Evolutionary conservation across 2,888 invertebrate species (phyloP), one percentile per base, ranked within the genome.

Genomic region (Apotomis turbidana): DNA sequence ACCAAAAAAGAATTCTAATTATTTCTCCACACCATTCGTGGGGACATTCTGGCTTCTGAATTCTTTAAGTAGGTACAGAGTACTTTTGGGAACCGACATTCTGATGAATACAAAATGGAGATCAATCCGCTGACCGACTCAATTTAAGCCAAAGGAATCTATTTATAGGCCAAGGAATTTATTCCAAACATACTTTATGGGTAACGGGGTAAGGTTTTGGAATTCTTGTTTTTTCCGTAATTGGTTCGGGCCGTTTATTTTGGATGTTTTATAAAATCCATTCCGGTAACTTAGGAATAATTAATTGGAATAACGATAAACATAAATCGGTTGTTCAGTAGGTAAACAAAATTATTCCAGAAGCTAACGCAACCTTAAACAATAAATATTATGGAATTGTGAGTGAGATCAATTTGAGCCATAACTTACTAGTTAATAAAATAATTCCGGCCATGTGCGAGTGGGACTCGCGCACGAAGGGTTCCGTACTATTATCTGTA

Each of bases 61-160:
- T 69, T 69, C n/a, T 51, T 15, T 27, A 27, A 27, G 27, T 27
- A 27, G 27, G 27, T 62, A 62, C 52, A 36, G 51, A 49, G 15
- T 61, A 61, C 13, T 15, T 69, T 57, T 62, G 38, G 68, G n/a
- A 46, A 44, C 61, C 54, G 46, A 71, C 60, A 55, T 66, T 46
- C 49, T 66, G 59, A 71, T 41, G 15, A 66, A 71, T 71, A 67
- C 52, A 27, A 61, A 71, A 38, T 52, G 6, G 66, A 67, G 71
- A 61, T 62, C 71, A 71, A 62, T 71, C 55, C 60, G 13, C 59
- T 71, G 38, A 62, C 71, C 71, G 71, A 41, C 61, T 71, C 71
- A 71, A 71, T 71, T 2, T 71, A 71, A 71, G 67, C 41, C 41
- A 2, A 57, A 68, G 51, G 71, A 67, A 71, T 71, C 59, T 64